These are phyloP conservation scores for Rhinopomastus cyanomelas DNA, from an alignment of 2,113 vertebrate species.

Conservation along the genomic window DNA sequence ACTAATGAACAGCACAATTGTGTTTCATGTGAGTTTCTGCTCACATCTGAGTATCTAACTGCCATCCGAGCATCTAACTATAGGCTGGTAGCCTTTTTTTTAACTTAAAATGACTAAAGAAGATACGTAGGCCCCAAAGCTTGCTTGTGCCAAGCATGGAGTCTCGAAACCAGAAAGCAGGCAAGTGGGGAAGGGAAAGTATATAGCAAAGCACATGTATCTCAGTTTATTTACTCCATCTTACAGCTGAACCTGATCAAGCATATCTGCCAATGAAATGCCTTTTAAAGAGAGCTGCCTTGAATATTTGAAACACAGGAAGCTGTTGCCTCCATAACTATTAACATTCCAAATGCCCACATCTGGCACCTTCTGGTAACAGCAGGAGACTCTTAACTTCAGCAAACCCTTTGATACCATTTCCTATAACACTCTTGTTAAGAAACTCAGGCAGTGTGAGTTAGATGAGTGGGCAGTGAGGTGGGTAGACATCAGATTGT, in stretches of 20 bases:
- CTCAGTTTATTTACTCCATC: neutral
- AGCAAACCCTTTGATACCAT: neutral
- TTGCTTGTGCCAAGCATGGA: neutral
- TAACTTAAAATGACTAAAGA: neutral
- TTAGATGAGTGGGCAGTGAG: too few relatives aligned
- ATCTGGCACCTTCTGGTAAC: neutral
- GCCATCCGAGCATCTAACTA: neutral
- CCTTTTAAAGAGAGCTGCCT: neutral
- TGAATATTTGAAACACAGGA: neutral
- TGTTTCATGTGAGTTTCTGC: neutral
- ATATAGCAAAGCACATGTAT: neutral
- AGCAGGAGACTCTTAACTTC: neutral
- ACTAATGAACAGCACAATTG: neutral
- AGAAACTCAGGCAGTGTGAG: too few relatives aligned
- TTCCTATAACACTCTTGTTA: too few relatives aligned
- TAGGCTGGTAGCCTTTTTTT: neutral
- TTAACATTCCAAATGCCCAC: neutral
- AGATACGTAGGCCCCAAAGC: neutral
- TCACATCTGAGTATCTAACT: too few relatives aligned
- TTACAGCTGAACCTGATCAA: neutral
- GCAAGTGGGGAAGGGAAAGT: neutral
- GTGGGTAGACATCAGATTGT: too few relatives aligned
- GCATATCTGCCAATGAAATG: neutral
- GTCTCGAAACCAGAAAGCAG: neutral
- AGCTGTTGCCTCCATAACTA: neutral